Percentiles rank a stretch among this genome's conserved stretches.
Evolutionary conservation across 2,888 invertebrate genomes (phyloP).

Genomic region (Venusia cambrica): DNA sequence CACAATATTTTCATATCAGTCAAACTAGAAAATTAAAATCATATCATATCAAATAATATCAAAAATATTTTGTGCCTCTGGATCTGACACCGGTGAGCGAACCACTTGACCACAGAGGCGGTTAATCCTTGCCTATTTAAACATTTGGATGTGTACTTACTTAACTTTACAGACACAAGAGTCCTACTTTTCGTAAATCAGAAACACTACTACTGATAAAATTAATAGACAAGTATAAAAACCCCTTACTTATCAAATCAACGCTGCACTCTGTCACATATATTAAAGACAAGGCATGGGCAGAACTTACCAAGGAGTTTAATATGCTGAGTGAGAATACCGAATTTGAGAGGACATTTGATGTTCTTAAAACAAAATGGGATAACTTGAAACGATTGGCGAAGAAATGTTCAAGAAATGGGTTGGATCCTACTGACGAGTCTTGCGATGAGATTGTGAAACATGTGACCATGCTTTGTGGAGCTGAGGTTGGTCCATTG

Average conservation of each 20-base stretch:
- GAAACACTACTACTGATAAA: slow-evolving; percentile 54
- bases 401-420: slow-evolving; percentile 48
- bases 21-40: no score
- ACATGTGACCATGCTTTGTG: slow-evolving; percentile 33
- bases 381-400: slow-evolving; percentile 59
- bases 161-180: slow-evolving; percentile 43
- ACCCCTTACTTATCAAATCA: slow-evolving; percentile 55
- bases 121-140: no score
- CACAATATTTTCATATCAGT: no score
- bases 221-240: slow-evolving; percentile 56
- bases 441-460: slow-evolving; percentile 38
- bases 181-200: slow-evolving; percentile 50
- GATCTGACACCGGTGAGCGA: no score
- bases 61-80: no score
- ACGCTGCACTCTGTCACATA: slow-evolving; percentile 44
- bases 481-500: slow-evolving; percentile 19
- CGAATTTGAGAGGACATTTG: slow-evolving; percentile 42
- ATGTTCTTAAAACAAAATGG: slow-evolving; percentile 62
- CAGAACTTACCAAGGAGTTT: slow-evolving; percentile 52
- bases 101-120: no score
- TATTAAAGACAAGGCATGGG: slow-evolving; percentile 61
- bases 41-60: no score
- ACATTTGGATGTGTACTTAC: no score
- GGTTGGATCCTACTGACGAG: slow-evolving; percentile 42
- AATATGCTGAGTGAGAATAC: slow-evolving; percentile 48